Evolutionary conservation across 1,140 invertebrate genomes (phyloP), one percentile per base, ranked within the genome.

Genomic region (Orius insidiosus): DNA sequence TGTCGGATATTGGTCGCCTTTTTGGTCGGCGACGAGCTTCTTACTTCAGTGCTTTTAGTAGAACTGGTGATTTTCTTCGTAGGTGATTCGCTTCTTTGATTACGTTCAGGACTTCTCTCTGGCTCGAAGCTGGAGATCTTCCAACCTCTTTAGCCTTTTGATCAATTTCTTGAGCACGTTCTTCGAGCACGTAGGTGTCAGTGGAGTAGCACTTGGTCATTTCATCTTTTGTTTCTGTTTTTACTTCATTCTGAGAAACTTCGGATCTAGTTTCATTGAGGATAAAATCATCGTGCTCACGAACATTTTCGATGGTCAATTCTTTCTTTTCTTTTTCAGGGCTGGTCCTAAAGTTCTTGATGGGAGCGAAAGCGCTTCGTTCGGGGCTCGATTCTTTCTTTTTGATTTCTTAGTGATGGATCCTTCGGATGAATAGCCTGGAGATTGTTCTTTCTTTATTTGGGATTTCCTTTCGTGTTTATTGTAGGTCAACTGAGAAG

Each of bases 401-500:
- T 34, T 47, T 52, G 3, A 57, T 33, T 53, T 60, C 38, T 51
- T 55, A 5, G 46, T 53, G 3, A 60, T 46, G 15, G 59, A 60
- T 3, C 58, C 59, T 48, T 59, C 58, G 7, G 58, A 59, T 39
- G 55, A 58, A 47, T 60, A 59, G 36, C 58, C 58, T 24, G 58
- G 58, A 16, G 58, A 56, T 34, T 56, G 56, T 41, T 58, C 55
- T 44, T 44, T 53, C 38, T 16, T 43, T 47, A 14, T 42, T 47
- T n/a, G 33, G 32, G 31, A 39, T 30, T 3, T 47, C 16, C 32
- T 38, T 37, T 5, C 33, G n/a, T 19, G 11, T 35, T 52, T 54
- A 18, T 53, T 52, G 42, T 52, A 53, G n/a, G 53, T 53, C n/a
- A 45, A 46, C 32, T 54, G 51, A 19, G 54, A 56, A n/a, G 38